Base-by-base conservation (phyloP, 30 jellyfish, hydroid and myxozoan species). In the Chrysaora quinquecirrha region DNA sequence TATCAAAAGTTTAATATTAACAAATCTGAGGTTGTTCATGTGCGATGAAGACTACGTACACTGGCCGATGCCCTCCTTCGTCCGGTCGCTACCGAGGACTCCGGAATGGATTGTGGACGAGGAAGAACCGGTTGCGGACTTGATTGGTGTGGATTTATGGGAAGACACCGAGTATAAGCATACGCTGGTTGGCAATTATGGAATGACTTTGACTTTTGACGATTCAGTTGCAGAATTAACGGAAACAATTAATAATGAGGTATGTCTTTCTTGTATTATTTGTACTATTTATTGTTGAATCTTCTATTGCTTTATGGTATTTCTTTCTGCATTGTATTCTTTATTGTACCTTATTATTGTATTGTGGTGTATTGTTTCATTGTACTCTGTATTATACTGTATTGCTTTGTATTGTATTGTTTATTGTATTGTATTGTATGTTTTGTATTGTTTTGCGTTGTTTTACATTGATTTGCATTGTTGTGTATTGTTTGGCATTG, bases 101-200 rank as follows among this genome's bases (percentile, higher is more conserved):
- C 98, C 98, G 34, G 93, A 91, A 34, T 91, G 98, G 98, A 86
- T 86, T 29, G 98, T 91, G 33, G 96, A 86, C 66, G 93, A 91
- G 18, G 92, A 76, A 11, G 78, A 79, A 34, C 79, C 61, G 31
- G 95, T 86, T 9, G 78, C 84, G 2, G 84, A 69, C 33, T 43
- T 91, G 34, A 77, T 91, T 54, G 98, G 96, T n/a, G 90, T 91
- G 9, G 95, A 91, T 35, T 64, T 91, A 0, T 91, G 98, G 98
- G 88, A 86, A 30, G 68, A 82, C 21, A 64, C 66, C 11, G 74
- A 74, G 12, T 64, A 70, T 70, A 82, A 35, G n/a, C 71, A 80
- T 64, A 52, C 70, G 69, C 85, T 84, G 21, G 83, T 78, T 11
- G 87, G 94, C 62, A 73, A 70, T 43, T 72, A 71, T 64, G 94